These are phyloP conservation scores for Pachydiplax longipennis DNA, from an alignment of 2,888 invertebrate genomes.

Conservation along the genomic window DNA sequence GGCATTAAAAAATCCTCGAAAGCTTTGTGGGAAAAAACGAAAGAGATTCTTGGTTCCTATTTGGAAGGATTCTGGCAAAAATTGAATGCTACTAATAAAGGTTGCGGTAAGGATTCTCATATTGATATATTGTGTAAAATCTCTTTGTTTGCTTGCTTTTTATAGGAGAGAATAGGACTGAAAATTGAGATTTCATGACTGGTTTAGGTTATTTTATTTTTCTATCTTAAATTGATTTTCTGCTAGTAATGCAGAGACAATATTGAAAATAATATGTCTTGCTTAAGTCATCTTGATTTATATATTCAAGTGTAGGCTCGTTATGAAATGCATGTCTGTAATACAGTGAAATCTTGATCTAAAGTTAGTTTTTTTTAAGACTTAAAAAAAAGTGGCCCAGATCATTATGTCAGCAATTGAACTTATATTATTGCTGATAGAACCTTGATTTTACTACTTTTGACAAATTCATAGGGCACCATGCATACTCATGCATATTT, in stretches of 20 bases:
- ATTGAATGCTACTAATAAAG: slow-evolving; percentile 31
- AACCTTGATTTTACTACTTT: too few relatives aligned
- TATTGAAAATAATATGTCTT: background rate
- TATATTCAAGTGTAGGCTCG: background rate
- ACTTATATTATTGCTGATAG: too few relatives aligned
- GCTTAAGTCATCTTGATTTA: background rate
- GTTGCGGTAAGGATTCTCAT: slow-evolving; percentile 33
- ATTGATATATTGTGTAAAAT: slow-evolving; percentile 41
- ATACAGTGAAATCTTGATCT: background rate
- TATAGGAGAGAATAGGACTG: slow-evolving; percentile 29
- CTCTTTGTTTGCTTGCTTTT: slow-evolving; percentile 37
- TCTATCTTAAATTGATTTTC: background rate
- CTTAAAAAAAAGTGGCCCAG: background rate
- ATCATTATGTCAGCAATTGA: too few relatives aligned
- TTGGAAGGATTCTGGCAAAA: slow-evolving; percentile 42
- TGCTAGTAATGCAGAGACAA: background rate
- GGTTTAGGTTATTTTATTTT: background rate
- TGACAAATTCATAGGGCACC: too few relatives aligned
- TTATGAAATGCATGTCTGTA: background rate
- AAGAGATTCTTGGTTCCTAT: slow-evolving; percentile 36
- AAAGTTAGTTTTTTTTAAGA: background rate
- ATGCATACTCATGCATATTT: too few relatives aligned
- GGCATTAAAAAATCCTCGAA: slow-evolving; percentile 37
- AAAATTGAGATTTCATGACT: background rate
- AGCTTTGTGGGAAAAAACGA: slow-evolving; percentile 34